Evolutionary conservation across 2,797 vertebrate genomes (phyloP).

Genomic region (Amblyopsis hoosieri): DNA sequence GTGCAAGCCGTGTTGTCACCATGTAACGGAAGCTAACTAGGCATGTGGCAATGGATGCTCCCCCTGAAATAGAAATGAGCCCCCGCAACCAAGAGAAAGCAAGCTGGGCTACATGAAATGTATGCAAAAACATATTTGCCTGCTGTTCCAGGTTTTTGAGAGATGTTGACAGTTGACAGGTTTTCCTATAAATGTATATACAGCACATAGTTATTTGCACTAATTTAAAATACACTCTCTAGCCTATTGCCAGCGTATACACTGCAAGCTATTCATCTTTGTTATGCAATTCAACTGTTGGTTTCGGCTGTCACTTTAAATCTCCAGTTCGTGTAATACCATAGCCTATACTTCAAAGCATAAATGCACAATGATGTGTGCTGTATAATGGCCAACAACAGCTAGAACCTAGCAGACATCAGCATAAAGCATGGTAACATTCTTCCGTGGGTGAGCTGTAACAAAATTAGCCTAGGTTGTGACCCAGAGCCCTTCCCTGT

Average conservation of each 20-base stretch:
- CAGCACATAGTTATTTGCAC: no score
- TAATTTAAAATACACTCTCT: no score
- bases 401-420: conserved; percentile 24
- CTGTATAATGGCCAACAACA: conserved; percentile 32
- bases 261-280: no score
- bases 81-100: no score
- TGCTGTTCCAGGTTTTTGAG: no score
- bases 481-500: conserved; percentile 31
- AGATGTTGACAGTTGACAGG: no score
- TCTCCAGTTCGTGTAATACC: conserved; percentile 9
- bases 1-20: conserved; percentile 33
- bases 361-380: conserved; percentile 1
- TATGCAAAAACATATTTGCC: no score
- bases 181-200: no score
- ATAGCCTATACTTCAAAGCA: neutral
- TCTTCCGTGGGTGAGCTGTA: conserved; percentile 34
- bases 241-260: no score
- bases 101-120: no score
- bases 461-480: conserved; percentile 19
- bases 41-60: conserved; percentile 23
- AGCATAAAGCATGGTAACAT: conserved; percentile 26
- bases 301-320: conserved; percentile 2
- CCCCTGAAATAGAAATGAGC: conserved; percentile 18
- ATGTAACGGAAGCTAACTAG: conserved; percentile 21
- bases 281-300: neutral